A percentile compares a stretch with the other conserved stretches of the same genome.
phyloP scores from a whole-genome alignment of 2,888 invertebrate genomes.

The Brenthis hecate region DNA sequence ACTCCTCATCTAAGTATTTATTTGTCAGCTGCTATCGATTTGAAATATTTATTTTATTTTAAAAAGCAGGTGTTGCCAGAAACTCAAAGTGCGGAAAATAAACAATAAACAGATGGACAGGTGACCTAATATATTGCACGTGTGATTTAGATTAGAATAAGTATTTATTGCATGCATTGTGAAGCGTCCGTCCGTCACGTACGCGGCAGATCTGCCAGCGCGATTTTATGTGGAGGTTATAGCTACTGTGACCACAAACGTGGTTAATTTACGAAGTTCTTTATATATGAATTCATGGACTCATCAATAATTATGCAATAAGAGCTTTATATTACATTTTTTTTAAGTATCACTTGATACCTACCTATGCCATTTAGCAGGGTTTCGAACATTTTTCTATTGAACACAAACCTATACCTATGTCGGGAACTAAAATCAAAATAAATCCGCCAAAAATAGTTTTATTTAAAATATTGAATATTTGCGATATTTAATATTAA shows the following conservation, averaged over 20 bases:
- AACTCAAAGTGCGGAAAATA: slow-evolving; percentile 4
- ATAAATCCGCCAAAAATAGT: too few species aligned
- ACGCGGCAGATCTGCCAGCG: slow-evolving; percentile 24
- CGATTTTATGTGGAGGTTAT: slow-evolving; percentile 29
- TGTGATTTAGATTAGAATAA: slow-evolving; percentile 30
- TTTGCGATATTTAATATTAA: too few species aligned
- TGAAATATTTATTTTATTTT: background rate
- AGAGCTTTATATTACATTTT: too few species aligned
- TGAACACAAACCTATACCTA: too few species aligned
- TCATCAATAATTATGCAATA: background rate
- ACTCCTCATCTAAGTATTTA: background rate
- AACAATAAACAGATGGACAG: slow-evolving; percentile 31
- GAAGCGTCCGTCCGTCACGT: slow-evolving; percentile 36
- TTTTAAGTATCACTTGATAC: too few species aligned
- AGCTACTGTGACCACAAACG: slow-evolving; percentile 23
- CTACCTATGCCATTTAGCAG: too few species aligned
- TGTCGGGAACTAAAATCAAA: too few species aligned
- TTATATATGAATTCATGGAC: background rate
- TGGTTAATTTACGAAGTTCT: background rate
- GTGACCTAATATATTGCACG: slow-evolving; percentile 36
- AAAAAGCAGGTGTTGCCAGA: slow-evolving; percentile 21
- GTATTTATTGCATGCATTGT: slow-evolving; percentile 35
- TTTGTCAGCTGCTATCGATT: background rate
- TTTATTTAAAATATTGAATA: too few species aligned
- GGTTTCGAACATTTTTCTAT: background rate